Evolutionary conservation across 2,113 vertebrate genomes (phyloP).

Genomic region (Ardeotis arabs): DNA sequence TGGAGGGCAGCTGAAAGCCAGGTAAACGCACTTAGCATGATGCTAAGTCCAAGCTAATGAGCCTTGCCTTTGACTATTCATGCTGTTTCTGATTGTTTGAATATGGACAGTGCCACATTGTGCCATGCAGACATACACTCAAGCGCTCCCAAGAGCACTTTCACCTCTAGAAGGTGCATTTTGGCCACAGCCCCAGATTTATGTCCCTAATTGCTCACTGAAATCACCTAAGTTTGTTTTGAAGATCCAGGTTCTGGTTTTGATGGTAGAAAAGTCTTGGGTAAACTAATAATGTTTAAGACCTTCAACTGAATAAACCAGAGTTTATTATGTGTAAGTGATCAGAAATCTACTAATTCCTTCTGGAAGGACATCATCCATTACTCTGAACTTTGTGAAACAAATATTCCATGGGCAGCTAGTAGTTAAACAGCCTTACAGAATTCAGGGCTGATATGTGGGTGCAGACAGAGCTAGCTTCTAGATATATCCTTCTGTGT

Average conservation of each 20-base stretch:
- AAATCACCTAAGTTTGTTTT: neutral
- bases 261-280: neutral
- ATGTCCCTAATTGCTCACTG: neutral
- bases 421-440: neutral
- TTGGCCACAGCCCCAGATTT: neutral
- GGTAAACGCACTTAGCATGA: fast-evolving
- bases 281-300: neutral
- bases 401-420: neutral
- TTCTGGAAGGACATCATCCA: neutral
- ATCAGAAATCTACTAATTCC: neutral
- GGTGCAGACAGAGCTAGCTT: neutral
- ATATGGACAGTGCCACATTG: neutral
- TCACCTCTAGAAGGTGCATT: neutral
- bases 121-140: neutral
- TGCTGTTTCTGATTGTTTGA: neutral
- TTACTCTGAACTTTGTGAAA: neutral
- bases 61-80: neutral
- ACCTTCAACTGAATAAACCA: neutral
- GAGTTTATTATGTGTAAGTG: neutral
- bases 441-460: neutral
- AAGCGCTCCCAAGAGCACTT: neutral
- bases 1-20: neutral
- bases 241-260: neutral
- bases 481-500: neutral
- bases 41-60: neutral